These are phyloP conservation scores for Corydoras sp. DNA, from an alignment of 2,113 vertebrate species.

Conservation along the genomic window DNA sequence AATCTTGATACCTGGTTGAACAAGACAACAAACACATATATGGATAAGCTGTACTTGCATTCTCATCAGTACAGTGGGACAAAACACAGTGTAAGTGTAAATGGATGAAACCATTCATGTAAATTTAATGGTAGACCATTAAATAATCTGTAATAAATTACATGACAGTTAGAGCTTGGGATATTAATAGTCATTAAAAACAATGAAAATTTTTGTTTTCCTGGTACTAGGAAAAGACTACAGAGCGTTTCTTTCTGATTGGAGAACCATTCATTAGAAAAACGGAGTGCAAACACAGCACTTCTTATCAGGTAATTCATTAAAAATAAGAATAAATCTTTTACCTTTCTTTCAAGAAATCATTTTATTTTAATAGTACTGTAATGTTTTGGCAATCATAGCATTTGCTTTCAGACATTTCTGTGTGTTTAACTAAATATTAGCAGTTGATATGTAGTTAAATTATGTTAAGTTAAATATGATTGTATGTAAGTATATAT, in stretches of 20 bases:
- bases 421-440: too few species aligned
- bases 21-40: constrained; percentile 56
- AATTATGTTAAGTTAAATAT: too few species aligned
- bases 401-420: too few species aligned
- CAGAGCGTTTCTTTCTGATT: constrained; percentile 49
- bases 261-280: constrained; percentile 56
- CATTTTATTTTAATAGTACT: too few species aligned
- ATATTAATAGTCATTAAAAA: too few species aligned
- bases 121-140: too few species aligned
- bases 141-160: too few species aligned
- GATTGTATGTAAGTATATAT: too few species aligned
- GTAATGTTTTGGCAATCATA: too few species aligned
- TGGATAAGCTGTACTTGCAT: constrained; percentile 53
- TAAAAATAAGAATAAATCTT: neutral
- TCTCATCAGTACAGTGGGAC: neutral
- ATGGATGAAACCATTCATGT: neutral
- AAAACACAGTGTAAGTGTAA: constrained; percentile 17
- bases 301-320: constrained; percentile 47
- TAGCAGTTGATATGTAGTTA: too few species aligned
- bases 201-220: neutral
- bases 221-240: constrained; percentile 41
- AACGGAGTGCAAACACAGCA: constrained; percentile 19
- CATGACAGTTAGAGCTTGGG: too few species aligned
- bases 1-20: constrained; percentile 64
- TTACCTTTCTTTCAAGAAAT: too few species aligned